These are phyloP conservation scores for Takifugu bimaculatus DNA, from an alignment of 2,113 vertebrate genomes.

Conservation along the genomic window DNA sequence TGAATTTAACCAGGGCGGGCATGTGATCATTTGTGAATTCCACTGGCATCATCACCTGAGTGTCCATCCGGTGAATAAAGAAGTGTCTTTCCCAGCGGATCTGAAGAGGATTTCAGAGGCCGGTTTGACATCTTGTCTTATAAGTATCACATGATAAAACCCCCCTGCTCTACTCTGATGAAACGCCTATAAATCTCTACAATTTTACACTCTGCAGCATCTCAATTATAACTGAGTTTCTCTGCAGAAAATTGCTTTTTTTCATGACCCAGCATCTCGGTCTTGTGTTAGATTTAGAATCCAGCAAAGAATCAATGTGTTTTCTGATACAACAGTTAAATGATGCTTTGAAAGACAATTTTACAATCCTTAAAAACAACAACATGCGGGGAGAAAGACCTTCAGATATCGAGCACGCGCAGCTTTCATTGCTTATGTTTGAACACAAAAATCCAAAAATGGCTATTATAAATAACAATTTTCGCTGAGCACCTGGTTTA, in stretches of 20 bases:
- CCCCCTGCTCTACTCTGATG: background rate
- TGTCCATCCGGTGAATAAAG: constrained; percentile 25
- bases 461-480: too few species aligned
- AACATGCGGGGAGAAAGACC: too few species aligned
- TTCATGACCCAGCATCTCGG: constrained; percentile 38
- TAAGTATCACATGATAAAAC: background rate
- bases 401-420: too few species aligned
- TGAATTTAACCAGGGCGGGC: constrained; percentile 42
- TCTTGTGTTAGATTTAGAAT: background rate
- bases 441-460: too few species aligned
- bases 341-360: too few species aligned
- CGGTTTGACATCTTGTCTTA: constrained; percentile 2
- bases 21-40: constrained; percentile 27
- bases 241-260: constrained; percentile 32
- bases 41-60: constrained; percentile 24
- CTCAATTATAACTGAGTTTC: constrained; percentile 31
- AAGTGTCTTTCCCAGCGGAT: constrained; percentile 10
- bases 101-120: background rate
- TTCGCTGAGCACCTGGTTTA: too few species aligned
- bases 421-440: too few species aligned
- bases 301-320: too few species aligned
- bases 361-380: too few species aligned
- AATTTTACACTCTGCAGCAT: constrained; percentile 41
- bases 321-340: too few species aligned
- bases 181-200: constrained; percentile 9